Conservation (phyloP, 2,888 invertebrate species). For the Carabus problematicus region DNA sequence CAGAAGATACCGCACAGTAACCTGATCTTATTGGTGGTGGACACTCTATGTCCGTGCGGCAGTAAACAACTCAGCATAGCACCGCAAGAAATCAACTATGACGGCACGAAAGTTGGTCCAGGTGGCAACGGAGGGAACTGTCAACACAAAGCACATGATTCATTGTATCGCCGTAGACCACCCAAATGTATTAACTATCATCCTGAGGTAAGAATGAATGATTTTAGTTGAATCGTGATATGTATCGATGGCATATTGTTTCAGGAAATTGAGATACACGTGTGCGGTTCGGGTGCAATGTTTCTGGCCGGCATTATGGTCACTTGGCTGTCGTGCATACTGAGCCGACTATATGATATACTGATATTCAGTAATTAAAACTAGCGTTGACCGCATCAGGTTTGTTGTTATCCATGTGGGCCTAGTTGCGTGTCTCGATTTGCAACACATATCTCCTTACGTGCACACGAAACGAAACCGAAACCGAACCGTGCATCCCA, state of each 20-base stretch:
- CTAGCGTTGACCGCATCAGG: slow-evolving; percentile 27
- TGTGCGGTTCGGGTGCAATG: slow-evolving; percentile 64
- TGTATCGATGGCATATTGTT: slow-evolving; percentile 46
- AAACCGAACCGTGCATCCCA: no score
- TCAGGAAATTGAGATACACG: slow-evolving; percentile 72
- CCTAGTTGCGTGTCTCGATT: slow-evolving; percentile 44
- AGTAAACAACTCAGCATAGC: slow-evolving; percentile 85
- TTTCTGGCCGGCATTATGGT: slow-evolving; percentile 46
- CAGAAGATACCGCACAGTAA: slow-evolving; percentile 92
- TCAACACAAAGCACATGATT: slow-evolving; percentile 69
- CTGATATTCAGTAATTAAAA: slow-evolving; percentile 28
- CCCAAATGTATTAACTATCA: slow-evolving; percentile 88
- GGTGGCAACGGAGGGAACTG: slow-evolving; percentile 59
- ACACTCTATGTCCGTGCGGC: slow-evolving; percentile 87
- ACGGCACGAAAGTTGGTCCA: slow-evolving; percentile 50
- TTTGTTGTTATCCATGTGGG: slow-evolving; percentile 43
- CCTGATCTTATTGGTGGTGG: slow-evolving; percentile 85
- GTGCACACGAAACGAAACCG: background rate
- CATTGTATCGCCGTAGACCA: slow-evolving; percentile 75
- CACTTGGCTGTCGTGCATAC: slow-evolving; percentile 36
- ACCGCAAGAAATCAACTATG: slow-evolving; percentile 72
- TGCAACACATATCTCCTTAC: slow-evolving; percentile 22
- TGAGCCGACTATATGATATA: slow-evolving; percentile 22
- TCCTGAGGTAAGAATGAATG: slow-evolving; percentile 71
- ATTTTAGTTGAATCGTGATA: background rate